Base-by-base conservation (phyloP, 2,113 vertebrate genomes). In the Chaetodon auriga region DNA sequence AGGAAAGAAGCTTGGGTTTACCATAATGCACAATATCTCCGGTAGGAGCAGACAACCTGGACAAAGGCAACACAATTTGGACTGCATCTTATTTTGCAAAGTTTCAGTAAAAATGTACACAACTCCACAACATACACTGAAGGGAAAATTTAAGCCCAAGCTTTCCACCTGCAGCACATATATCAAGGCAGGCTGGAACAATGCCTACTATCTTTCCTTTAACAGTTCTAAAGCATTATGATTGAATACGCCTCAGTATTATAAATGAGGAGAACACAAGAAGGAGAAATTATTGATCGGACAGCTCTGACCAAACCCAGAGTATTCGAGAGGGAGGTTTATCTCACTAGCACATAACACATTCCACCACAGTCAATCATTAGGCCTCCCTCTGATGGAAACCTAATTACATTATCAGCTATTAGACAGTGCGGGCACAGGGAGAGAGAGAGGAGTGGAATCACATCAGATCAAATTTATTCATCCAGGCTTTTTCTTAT, bases 331-430 rank as follows among this genome's bases (percentile, higher is more conserved):
- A 83, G 38, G 73, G 80, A 74, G 57, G 78, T 87, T 92, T 89
- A 92, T 90, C 88, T 88, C 71, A 46, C 82, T 19, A 41, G 60
- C 84, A 69, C 82, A 82, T 53, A 70, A 75, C 78, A 82, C 81
- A 82, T 88, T 80, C 68, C 71, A 21, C 55, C 79, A 68, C 70
- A 82, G 89, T 84, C 82, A 86, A 89, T 93, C 86, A 88, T 85
- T 85, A 84, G 75, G 68, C 77, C 78, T 89, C 58, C 61, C 88
- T 87, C 82, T 87, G 87, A 92, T 90, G 87, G 70, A 86, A 90
- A 83, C 46, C 10, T 90, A 92, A 94, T 95, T 77, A 88, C 86
- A 92, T 93, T 92, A 93, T 93, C 88, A 90, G 92, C 87, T 88
- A 91, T 92, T 87, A 88, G 80, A 79, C 78, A 57, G 69, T 8